phyloP scores from a whole-genome alignment of 2,797 vertebrate species.

The Notamacropus eugenii region DNA sequence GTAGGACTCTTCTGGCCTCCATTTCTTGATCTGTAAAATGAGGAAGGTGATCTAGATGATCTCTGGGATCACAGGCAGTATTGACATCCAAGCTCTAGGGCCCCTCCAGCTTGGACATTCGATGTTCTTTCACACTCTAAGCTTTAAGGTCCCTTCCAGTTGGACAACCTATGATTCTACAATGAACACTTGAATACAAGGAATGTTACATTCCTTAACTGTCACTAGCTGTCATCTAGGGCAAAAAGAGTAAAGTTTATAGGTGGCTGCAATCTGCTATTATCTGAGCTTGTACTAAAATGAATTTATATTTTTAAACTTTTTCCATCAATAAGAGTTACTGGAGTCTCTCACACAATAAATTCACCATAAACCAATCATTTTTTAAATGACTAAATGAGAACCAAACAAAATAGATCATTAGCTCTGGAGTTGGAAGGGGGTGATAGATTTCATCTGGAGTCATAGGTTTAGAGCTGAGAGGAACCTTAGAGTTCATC shows the following conservation, averaged over 20 bases:
- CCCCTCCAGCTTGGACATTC: background rate
- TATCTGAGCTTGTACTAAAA: slow-evolving; percentile 1
- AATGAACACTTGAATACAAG: background rate
- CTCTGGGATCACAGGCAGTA: background rate
- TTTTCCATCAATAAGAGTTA: background rate
- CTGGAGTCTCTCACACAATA: background rate
- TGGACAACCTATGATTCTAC: background rate
- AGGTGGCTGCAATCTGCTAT: background rate
- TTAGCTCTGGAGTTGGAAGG: background rate
- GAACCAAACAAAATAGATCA: background rate
- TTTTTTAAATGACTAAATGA: slow-evolving; percentile 30
- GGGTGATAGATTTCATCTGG: background rate
- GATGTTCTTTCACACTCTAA: background rate
- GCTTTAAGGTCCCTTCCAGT: background rate
- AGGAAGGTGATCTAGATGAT: background rate
- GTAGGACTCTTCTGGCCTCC: background rate
- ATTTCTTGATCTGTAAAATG: background rate
- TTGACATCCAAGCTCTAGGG: background rate
- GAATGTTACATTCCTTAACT: background rate
- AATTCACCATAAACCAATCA: background rate
- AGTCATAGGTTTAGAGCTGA: background rate
- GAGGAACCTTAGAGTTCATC: background rate
- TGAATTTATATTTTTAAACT: slow-evolving; percentile 27
- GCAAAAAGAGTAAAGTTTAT: background rate
- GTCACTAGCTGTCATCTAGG: background rate